Base-by-base conservation (phyloP, 2,113 vertebrate genomes). In the Gnathonemus longibarbis region DNA sequence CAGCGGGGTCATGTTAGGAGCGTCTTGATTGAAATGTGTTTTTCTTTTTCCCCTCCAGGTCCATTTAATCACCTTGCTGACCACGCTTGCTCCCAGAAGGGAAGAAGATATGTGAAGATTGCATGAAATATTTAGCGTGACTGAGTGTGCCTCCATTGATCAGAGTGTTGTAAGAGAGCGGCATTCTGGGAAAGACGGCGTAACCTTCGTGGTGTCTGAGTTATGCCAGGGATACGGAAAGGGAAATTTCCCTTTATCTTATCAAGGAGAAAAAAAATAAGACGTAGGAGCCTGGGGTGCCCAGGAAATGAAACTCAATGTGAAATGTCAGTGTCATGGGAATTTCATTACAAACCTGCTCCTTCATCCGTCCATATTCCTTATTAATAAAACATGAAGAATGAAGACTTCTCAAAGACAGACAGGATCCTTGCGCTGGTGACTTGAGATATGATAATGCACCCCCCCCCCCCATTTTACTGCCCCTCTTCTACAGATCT, bases 311-410 rank as follows among this genome's bases (percentile, higher is more conserved):
- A 88, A 1, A 42, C 27, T n/a, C 45, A 35, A 27, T 27, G 52
- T 90, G 84, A 49, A 90, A 74, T 90, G 84, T 90, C 84, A 27
- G 35, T 15, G 50, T 31, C 46, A 80, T 45, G 49, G 74, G 83
- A 24, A 85, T 88, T 70, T 92, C 86, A 90, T 90, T 90, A 90
- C 87, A 87, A 88, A 74, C 5, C 15, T 7, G 46, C 86, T 35
- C 31, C 87, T 27, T 89, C 87, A 89, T 90, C 77, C 31, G 19
- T 74, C 58, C 87, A 48, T 27, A 42, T 35, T 91, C 21, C 49
- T 91, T 89, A 89, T 91, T 90, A 89, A 89, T 91, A 91, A 90
- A 91, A 91, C 88, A 92, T 89, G 88, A 58, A 27, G 21, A 91
- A 74, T 21, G 27, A 77, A 87, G 35, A 21, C 84, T 70, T 90